A percentile compares a stretch with the other conserved stretches of the same genome.
These are phyloP conservation scores for Nesogale talazaci DNA, from an alignment of 2,113 vertebrate genomes.

Conservation along the genomic window DNA sequence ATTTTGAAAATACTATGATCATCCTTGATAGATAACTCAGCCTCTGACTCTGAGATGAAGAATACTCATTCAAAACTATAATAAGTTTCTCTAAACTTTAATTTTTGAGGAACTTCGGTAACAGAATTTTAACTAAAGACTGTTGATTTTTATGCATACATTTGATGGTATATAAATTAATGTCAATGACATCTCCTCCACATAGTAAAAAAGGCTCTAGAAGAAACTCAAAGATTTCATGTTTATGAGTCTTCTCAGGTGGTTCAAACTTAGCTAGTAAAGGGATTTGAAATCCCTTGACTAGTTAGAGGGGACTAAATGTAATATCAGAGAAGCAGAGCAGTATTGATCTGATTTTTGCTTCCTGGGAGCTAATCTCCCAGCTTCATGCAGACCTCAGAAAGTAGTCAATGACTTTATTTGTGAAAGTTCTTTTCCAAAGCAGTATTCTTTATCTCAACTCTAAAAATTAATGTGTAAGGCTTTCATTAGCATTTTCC, in stretches of 20 bases:
- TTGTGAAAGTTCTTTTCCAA: conserved; percentile 42
- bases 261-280: conserved; percentile 22
- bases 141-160: conserved; percentile 29
- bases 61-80: conserved; percentile 67
- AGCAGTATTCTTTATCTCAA: conserved; percentile 27
- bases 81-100: conserved; percentile 65
- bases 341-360: conserved; percentile 66
- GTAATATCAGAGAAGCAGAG: conserved; percentile 62
- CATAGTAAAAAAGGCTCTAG: neutral
- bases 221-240: conserved; percentile 21
- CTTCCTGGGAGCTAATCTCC: conserved; percentile 62
- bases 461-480: conserved; percentile 19
- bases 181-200: neutral
- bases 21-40: conserved; percentile 68
- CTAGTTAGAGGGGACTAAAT: conserved; percentile 40
- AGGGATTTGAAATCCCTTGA: conserved; percentile 42
- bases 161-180: conserved; percentile 8
- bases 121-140: conserved; percentile 7
- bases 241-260: neutral
- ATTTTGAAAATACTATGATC: conserved; percentile 47
- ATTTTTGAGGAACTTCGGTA: neutral
- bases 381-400: conserved; percentile 24
- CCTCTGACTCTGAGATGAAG: conserved; percentile 60
- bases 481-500: conserved; percentile 25
- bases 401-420: conserved; percentile 49